Conservation (phyloP, 2,113 vertebrate species). For the Trogon melanurus region DNA sequence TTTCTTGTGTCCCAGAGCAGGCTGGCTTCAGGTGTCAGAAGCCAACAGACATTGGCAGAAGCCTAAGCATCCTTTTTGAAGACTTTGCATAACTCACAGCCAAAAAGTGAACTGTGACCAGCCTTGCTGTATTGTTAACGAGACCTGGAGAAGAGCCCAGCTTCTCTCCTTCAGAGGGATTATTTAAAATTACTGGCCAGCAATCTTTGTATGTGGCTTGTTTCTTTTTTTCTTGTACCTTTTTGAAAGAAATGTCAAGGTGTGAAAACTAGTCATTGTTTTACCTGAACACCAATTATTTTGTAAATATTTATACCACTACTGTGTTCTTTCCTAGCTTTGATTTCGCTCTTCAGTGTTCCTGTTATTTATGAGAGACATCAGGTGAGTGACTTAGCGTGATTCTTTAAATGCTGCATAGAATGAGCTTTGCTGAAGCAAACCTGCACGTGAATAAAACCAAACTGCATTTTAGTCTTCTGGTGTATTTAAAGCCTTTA, state of each 20-base stretch:
- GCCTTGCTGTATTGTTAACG: background rate
- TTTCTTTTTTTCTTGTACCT: background rate
- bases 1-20: background rate
- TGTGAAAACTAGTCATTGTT: background rate
- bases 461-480: background rate
- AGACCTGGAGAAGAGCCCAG: background rate
- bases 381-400: constrained; percentile 81
- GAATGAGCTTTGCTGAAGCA: background rate
- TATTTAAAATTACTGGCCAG: background rate
- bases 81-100: background rate
- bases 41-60: background rate
- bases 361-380: constrained; percentile 96
- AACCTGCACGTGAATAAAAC: background rate
- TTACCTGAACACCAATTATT: background rate
- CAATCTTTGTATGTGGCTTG: background rate
- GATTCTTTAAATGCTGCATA: background rate
- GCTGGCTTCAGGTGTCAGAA: background rate
- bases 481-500: background rate
- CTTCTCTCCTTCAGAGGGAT: background rate
- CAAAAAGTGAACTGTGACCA: background rate
- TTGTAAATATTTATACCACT: background rate
- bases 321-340: constrained; percentile 76
- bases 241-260: background rate
- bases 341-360: constrained; percentile 90
- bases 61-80: background rate